phyloP scores from a whole-genome alignment of 2,888 invertebrate genomes.

The Apotomis turbidana region DNA sequence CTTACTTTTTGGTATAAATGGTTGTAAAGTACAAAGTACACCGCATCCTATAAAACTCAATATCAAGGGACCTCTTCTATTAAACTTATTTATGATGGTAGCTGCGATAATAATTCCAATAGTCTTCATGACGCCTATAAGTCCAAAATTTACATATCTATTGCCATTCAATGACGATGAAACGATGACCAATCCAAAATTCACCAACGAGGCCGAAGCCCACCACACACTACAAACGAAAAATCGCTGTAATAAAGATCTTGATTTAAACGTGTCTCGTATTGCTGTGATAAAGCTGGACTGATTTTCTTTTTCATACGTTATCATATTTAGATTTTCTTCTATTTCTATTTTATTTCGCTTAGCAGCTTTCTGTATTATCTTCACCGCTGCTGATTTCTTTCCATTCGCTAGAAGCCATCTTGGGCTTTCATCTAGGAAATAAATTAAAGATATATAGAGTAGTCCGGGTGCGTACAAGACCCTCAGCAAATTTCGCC shows the following conservation, averaged over 20 bases:
- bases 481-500: slow-evolving; percentile 86
- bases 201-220: slow-evolving; percentile 89
- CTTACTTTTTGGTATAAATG: slow-evolving; percentile 83
- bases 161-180: slow-evolving; percentile 89
- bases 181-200: slow-evolving; percentile 90
- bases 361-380: slow-evolving; percentile 85
- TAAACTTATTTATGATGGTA: slow-evolving; percentile 80
- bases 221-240: slow-evolving; percentile 72
- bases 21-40: slow-evolving; percentile 82
- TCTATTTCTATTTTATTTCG: slow-evolving; percentile 66
- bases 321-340: slow-evolving; percentile 55
- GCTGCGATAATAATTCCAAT: slow-evolving; percentile 83
- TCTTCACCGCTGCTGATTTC: slow-evolving; percentile 84
- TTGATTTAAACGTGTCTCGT: slow-evolving; percentile 65
- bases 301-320: slow-evolving; percentile 54
- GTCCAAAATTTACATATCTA: slow-evolving; percentile 89
- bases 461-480: slow-evolving; percentile 88
- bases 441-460: slow-evolving; percentile 86
- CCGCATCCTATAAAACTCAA: slow-evolving; percentile 82
- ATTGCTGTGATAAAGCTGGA: slow-evolving; percentile 55
- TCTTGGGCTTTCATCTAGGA: slow-evolving; percentile 89
- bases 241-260: slow-evolving; percentile 62
- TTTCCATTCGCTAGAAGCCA: slow-evolving; percentile 89
- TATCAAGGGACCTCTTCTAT: slow-evolving; percentile 82
- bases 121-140: slow-evolving; percentile 82